A percentile compares a stretch with the other conserved stretches of the same genome.
Evolutionary conservation across 2,113 vertebrate genomes (phyloP).

Genomic region (Atherinomorus stipes): DNA sequence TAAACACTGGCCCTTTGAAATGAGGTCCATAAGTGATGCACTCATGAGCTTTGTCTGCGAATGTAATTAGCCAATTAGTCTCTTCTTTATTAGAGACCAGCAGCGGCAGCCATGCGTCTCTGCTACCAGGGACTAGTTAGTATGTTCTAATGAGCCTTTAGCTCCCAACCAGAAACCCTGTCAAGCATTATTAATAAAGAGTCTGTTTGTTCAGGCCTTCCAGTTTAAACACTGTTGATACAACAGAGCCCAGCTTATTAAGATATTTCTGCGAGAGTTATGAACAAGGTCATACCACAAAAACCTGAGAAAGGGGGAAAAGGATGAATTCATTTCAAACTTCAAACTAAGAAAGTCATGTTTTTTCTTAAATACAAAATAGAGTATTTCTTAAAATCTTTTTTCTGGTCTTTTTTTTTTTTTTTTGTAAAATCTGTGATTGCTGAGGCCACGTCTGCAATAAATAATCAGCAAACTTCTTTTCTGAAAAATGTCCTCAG

Average conservation of each 20-base stretch:
- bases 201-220: slow-evolving; percentile 69
- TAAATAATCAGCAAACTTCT: slow-evolving; percentile 12
- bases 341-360: background rate
- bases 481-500: slow-evolving; percentile 13
- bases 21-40: slow-evolving; percentile 56
- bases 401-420: too few species aligned
- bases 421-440: too few species aligned
- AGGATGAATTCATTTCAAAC: background rate
- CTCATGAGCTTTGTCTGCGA: slow-evolving; percentile 67
- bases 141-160: slow-evolving; percentile 77
- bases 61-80: slow-evolving; percentile 80
- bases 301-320: background rate
- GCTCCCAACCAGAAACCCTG: slow-evolving; percentile 72
- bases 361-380: too few species aligned
- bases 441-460: background rate
- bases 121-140: slow-evolving; percentile 80
- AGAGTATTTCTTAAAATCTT: background rate
- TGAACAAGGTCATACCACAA: slow-evolving; percentile 20
- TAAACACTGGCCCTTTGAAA: slow-evolving; percentile 60
- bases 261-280: slow-evolving; percentile 55
- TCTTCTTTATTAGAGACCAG: slow-evolving; percentile 75
- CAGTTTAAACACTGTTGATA: slow-evolving; percentile 63
- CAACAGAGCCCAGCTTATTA: slow-evolving; percentile 54
- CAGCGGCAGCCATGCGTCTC: slow-evolving; percentile 62
- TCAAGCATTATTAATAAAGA: slow-evolving; percentile 81